These are phyloP conservation scores for Malurus splendens DNA, from an alignment of 2,797 vertebrate genomes.

Conservation along the genomic window DNA sequence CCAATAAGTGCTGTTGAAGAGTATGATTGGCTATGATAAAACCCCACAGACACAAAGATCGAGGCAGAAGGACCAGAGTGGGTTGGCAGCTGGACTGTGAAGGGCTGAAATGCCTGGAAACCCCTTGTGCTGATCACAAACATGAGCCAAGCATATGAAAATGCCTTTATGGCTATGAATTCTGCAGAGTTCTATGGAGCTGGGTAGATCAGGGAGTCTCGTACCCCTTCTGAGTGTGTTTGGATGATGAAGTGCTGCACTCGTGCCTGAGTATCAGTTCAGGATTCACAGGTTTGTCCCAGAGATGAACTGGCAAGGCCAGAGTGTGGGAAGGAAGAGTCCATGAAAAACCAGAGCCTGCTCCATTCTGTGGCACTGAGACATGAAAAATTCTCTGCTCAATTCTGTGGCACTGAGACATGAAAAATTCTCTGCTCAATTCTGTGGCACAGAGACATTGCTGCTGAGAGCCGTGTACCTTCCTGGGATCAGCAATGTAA, in stretches of 20 bases:
- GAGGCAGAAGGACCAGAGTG: neutral
- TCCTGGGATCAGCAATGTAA: neutral
- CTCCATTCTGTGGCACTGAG: neutral
- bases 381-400: neutral
- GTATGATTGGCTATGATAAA: neutral
- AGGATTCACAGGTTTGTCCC: neutral
- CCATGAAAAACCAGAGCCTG: neutral
- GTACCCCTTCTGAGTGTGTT: neutral
- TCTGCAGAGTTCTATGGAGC: accelerated
- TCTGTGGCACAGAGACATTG: neutral
- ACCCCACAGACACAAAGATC: neutral
- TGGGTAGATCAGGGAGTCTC: neutral
- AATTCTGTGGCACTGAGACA: neutral
- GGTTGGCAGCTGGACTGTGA: neutral
- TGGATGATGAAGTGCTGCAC: neutral
- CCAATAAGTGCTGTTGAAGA: neutral
- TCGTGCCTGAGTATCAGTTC: neutral
- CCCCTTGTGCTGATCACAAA: neutral
- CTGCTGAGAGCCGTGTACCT: neutral
- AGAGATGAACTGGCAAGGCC: neutral
- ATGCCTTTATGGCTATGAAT: neutral
- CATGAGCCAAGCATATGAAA: neutral
- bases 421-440: neutral
- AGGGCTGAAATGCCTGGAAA: neutral
- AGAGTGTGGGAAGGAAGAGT: neutral